phyloP scores from a whole-genome alignment of 2,113 vertebrate species.

The Scytalopus superciliaris region DNA sequence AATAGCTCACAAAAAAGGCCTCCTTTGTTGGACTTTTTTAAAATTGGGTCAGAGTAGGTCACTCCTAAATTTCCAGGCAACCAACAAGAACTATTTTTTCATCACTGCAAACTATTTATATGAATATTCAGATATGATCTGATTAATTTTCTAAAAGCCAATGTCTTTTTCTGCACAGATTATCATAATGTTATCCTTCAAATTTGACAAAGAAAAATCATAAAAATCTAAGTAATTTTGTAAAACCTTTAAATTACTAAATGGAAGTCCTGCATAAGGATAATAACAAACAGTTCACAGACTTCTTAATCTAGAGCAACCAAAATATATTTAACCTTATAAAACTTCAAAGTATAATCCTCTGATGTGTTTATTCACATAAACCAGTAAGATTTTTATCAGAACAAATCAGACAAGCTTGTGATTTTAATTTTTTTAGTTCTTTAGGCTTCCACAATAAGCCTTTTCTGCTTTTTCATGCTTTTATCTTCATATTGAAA shows the following conservation, averaged over 20 bases:
- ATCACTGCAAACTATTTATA: constrained; percentile 40
- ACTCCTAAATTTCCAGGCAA: constrained; percentile 43
- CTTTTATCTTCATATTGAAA: constrained; percentile 55
- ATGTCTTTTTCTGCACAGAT: constrained; percentile 44
- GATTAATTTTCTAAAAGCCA: constrained; percentile 70
- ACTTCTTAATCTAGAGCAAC: neutral
- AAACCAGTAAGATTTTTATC: neutral
- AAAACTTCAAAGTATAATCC: neutral
- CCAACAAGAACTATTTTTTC: constrained; percentile 67
- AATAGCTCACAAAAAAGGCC: constrained; percentile 15
- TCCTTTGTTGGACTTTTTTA: constrained; percentile 10
- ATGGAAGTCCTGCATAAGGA: neutral
- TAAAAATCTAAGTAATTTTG: neutral
- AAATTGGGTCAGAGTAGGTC: constrained; percentile 48
- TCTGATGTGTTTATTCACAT: neutral
- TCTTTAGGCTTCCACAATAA: constrained; percentile 37
- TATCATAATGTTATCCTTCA: constrained; percentile 47
- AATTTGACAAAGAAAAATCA: constrained; percentile 32
- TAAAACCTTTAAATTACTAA: neutral
- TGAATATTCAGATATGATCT: constrained; percentile 72
- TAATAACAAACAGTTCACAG: neutral
- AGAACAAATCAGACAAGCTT: neutral
- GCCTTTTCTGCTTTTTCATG: neutral
- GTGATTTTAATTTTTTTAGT: neutral
- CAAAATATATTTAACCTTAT: neutral